phyloP scores from a whole-genome alignment of 2,797 vertebrate genomes.

The Peromyscus eremicus region DNA sequence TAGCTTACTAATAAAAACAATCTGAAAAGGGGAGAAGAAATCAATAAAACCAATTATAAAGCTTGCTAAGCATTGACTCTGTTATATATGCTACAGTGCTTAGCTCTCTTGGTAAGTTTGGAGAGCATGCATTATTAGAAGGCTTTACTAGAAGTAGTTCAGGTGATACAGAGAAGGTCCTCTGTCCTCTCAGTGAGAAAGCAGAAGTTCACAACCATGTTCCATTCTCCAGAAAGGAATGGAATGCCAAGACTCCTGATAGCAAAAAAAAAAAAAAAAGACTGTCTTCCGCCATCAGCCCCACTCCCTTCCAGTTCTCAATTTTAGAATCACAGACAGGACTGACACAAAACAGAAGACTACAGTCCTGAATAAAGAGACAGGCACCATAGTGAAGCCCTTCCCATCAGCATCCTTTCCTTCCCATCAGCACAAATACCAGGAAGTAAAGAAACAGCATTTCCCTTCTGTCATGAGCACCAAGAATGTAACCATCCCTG shows the following conservation, averaged over 20 bases:
- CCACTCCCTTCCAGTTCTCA: not conserved
- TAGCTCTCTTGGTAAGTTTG: conserved; percentile 1
- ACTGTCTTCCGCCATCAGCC: not conserved
- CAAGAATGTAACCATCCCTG: not conserved
- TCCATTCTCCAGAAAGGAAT: not conserved
- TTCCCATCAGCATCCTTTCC: not conserved
- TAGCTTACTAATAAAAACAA: conserved; percentile 17
- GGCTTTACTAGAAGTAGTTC: not conserved
- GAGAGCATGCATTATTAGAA: not conserved
- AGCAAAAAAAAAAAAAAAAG: not conserved
- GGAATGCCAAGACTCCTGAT: not conserved
- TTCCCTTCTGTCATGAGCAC: not conserved
- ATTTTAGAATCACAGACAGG: not conserved
- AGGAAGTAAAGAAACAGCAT: not conserved
- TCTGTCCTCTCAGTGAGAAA: not conserved
- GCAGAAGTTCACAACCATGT: not conserved
- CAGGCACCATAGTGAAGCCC: not conserved
- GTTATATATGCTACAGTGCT: not conserved
- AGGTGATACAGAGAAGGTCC: not conserved
- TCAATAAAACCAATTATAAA: conserved; percentile 12
- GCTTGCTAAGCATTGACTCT: not conserved
- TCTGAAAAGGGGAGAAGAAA: not conserved
- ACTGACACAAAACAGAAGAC: not conserved
- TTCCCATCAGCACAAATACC: not conserved
- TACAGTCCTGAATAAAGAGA: not conserved